Base-by-base conservation (phyloP, 2,888 invertebrate genomes). In the Drosophila affinis region DNA sequence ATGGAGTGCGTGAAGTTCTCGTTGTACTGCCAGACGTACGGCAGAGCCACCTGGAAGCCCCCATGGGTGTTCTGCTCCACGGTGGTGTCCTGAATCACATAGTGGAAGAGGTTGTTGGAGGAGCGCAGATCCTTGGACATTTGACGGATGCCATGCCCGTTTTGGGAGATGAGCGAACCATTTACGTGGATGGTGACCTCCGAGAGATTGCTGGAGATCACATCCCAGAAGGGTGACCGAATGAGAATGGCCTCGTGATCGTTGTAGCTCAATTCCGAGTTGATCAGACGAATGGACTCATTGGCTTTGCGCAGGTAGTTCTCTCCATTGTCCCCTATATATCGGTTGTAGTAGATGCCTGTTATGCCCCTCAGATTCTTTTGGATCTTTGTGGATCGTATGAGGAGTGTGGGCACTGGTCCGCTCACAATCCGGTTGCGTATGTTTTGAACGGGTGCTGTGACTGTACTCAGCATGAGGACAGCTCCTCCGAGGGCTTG, bases 81-180 rank as follows among this genome's bases (percentile, higher is more conserved):
- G 0, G 96, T 95, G 69, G 96, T 96, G 87, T 97, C 96, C 91
- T 96, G 96, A 54, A 99, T 92, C 29, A 97, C 94, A 94, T 99
- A 99, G 90, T 99, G 98, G 93, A 98, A 99, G 1, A 99, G 93
- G 93, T 99, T 99, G 89, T 99, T 99, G 0, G 99, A 98, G 74
- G 98, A 96, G 79, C 98, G 95, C 81, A 99, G 94, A 92, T 99
- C 98, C 88, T 98, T 95, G 49, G 98, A 97, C 84, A 97, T 96
- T 83, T 99, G 98, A 62, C 95, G 94, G 73, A 99, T 95, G 14
- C 98, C 98, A 90, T 94, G 95, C 0, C 96, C 96, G 91, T 99
- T 99, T 85, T 97, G 96, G 0, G 95, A 95, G 46, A 99, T 96
- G 67, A 96, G 93, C 57, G 96, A 96, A 78, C 95, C 95, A 83